Conservation (phyloP, 2,888 invertebrate species). For the Eurytoma adleriae region DNA sequence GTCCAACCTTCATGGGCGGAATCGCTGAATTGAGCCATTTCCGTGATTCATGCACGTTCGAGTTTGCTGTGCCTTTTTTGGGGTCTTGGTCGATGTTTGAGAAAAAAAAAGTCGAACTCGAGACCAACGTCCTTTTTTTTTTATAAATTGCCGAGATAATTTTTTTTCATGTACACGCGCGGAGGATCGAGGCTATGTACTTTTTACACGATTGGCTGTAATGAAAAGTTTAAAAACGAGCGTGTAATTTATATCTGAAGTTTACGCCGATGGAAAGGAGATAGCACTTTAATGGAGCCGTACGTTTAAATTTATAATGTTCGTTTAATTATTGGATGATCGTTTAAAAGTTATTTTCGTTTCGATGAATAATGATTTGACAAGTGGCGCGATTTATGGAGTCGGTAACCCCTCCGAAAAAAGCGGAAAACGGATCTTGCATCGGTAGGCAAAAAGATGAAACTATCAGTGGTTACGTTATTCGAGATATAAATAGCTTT, state of each 20-base stretch:
- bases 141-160: conserved; percentile 28
- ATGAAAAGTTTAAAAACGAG: conserved; percentile 18
- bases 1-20: conserved; percentile 28
- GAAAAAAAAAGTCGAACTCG: conserved; percentile 22
- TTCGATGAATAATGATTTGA: conserved; percentile 6
- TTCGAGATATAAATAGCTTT: no score
- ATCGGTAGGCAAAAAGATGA: not conserved
- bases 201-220: not conserved
- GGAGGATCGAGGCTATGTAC: not conserved
- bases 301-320: conserved; percentile 11
- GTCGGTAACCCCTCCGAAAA: not conserved
- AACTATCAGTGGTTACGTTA: no score
- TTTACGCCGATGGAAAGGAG: conserved; percentile 12
- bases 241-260: conserved; percentile 26
- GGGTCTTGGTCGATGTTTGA: not conserved
- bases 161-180: not conserved
- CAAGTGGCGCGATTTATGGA: not conserved
- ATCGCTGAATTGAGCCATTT: conserved; percentile 40
- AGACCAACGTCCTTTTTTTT: conserved; percentile 28
- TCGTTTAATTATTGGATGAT: conserved; percentile 15
- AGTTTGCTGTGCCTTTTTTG: conserved; percentile 46
- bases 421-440: not conserved
- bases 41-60: conserved; percentile 50
- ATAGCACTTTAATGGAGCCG: conserved; percentile 29
- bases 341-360: not conserved